Conservation (phyloP, 2,888 invertebrate species). For the Sisyra nigra region DNA sequence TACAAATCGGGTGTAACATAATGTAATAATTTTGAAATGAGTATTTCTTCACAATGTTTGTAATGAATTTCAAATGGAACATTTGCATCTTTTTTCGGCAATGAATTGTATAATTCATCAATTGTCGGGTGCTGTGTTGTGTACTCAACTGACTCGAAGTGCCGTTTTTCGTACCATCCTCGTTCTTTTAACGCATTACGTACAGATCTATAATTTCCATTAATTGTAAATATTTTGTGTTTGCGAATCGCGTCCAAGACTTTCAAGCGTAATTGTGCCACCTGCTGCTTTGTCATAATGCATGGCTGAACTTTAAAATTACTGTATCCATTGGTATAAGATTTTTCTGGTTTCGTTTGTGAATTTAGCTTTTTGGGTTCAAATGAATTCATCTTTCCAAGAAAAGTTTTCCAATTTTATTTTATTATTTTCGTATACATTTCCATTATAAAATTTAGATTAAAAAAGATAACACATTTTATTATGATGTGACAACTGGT, state of each 20-base stretch:
- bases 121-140: neutral
- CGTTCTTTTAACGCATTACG: constrained; percentile 49
- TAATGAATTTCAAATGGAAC: constrained; percentile 28
- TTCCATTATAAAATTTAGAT: too few relatives aligned
- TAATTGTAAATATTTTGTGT: constrained; percentile 42
- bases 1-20: constrained; percentile 72
- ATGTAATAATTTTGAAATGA: constrained; percentile 60
- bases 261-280: constrained; percentile 13
- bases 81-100: constrained; percentile 25
- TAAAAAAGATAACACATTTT: too few relatives aligned
- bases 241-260: constrained; percentile 48
- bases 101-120: constrained; percentile 25
- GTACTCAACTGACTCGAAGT: neutral
- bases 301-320: too few relatives aligned
- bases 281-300: too few relatives aligned
- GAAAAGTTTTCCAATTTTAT: too few relatives aligned
- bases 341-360: too few relatives aligned
- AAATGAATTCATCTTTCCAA: too few relatives aligned
- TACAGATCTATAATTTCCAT: constrained; percentile 55
- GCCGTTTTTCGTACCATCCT: constrained; percentile 53
- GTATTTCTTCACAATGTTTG: constrained; percentile 48
- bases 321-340: too few relatives aligned
- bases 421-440: too few relatives aligned
- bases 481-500: too few relatives aligned
- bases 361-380: too few relatives aligned